Conservation (phyloP, 1,140 invertebrate genomes). For the Asobara japonica region DNA sequence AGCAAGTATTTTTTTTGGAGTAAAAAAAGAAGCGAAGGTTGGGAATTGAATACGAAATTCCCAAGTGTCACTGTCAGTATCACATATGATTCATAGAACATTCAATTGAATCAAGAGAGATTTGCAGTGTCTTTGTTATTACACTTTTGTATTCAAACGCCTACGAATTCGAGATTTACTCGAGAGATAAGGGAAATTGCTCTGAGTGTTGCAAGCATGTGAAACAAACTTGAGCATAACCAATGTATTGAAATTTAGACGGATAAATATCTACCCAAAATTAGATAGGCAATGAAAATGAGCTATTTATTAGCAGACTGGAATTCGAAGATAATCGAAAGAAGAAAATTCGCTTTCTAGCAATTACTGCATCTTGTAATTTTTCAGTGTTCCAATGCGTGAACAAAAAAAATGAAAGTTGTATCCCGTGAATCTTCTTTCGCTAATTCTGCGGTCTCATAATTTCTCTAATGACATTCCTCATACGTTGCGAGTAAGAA, state of each 20-base stretch:
- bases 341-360: background rate
- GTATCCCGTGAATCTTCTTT: background rate
- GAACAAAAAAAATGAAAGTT: too few species aligned
- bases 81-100: conserved; percentile 7
- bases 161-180: background rate
- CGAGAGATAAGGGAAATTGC: background rate
- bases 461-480: too few species aligned
- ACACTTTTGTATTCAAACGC: conserved; percentile 3
- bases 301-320: background rate
- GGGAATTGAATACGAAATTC: too few species aligned
- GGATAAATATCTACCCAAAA: too few species aligned
- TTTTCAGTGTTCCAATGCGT: too few species aligned
- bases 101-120: background rate
- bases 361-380: background rate
- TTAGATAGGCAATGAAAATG: background rate
- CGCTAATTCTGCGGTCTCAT: too few species aligned
- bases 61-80: background rate
- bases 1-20: too few species aligned
- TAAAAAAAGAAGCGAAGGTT: too few species aligned
- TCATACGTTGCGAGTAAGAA: too few species aligned
- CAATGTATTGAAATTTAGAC: too few species aligned
- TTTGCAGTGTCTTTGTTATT: background rate
- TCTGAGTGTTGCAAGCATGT: background rate
- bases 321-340: background rate
- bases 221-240: background rate